Evolutionary conservation across 2,888 invertebrate species (phyloP), one percentile per base, ranked within the genome.

Genomic region (Phengaris alcon): DNA sequence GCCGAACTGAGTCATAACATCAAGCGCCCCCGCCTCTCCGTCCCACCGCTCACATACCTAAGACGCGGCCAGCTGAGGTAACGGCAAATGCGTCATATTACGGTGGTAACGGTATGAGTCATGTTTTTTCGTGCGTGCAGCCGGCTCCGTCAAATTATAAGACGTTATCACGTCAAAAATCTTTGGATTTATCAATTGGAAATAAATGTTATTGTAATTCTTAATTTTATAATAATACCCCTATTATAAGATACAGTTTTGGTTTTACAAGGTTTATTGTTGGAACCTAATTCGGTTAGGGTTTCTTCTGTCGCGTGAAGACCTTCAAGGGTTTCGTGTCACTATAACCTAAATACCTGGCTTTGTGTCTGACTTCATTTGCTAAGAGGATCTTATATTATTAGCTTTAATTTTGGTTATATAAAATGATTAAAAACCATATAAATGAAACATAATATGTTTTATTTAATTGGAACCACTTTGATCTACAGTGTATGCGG

Each of bases 281-380:
- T 70, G 48, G 7, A 35, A 52, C 35, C 12, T 52, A 52, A 22
- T 22, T 52, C 72, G 52, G 52, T 22, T 72, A 52, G 51, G 52
- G 72, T 72, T 72, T 72, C 72, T 15, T 69, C n/a, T 35, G 72
- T 52, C 51, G 72, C 35, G 51, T 72, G 51, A 13, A 72, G 52
- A 54, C 54, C 10, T 54, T 22, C 52, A 72, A 72, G 13, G 72
- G 72, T 35, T 72, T 72, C 72, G 10, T 48, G 69, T 52, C 35
- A 54, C 15, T 70, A 52, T 72, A 72, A 72, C 52, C 72, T 72
- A 54, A 72, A 72, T 52, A 52, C 15, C 52, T 54, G 51, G 72
- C 52, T 72, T 72, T 22, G 52, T 51, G 72, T 51, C 35, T 15
- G 22, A 59, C 59, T 59, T 69, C 69, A n/a, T 69, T 15, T 10